Percentiles rank a stretch among this genome's conserved stretches.
Evolutionary conservation across 2,888 invertebrate genomes (phyloP).

Genomic region (Cotesia congregata): DNA sequence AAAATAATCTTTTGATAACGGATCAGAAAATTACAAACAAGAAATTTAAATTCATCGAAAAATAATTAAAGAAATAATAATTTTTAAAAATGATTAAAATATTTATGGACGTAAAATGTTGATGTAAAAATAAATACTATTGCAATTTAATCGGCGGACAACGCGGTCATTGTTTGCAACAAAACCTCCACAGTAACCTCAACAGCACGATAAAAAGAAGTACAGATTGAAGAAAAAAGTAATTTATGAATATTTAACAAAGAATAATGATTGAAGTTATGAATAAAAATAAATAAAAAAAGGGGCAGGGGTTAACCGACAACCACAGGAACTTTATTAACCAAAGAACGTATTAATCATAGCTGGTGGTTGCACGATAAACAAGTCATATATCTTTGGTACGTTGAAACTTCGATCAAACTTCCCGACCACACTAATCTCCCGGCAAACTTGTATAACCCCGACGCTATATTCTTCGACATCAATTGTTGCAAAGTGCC

Average conservation of each 20-base stretch:
- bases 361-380: slow-evolving; percentile 31
- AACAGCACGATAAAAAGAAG: neutral
- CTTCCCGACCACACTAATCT: slow-evolving; percentile 24
- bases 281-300: neutral
- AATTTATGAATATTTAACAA: neutral
- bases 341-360: slow-evolving; percentile 32
- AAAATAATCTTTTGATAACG: too few relatives aligned
- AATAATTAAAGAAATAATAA: too few relatives aligned
- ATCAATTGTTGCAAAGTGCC: slow-evolving; percentile 19
- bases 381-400: slow-evolving; percentile 27
- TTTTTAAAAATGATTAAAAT: too few relatives aligned
- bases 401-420: slow-evolving; percentile 29
- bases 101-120: too few relatives aligned
- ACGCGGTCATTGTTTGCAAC: neutral
- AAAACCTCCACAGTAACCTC: neutral
- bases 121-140: too few relatives aligned
- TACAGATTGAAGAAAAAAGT: neutral
- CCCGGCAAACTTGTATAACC: neutral
- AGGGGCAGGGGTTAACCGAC: neutral
- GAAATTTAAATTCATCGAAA: too few relatives aligned
- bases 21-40: too few relatives aligned
- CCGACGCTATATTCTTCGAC: slow-evolving; percentile 13
- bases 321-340: slow-evolving; percentile 30
- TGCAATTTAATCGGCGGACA: too few relatives aligned
- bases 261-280: slow-evolving; percentile 4